phyloP scores from a whole-genome alignment of 1,140 invertebrate genomes.

The Hylaeus anthracinus region DNA sequence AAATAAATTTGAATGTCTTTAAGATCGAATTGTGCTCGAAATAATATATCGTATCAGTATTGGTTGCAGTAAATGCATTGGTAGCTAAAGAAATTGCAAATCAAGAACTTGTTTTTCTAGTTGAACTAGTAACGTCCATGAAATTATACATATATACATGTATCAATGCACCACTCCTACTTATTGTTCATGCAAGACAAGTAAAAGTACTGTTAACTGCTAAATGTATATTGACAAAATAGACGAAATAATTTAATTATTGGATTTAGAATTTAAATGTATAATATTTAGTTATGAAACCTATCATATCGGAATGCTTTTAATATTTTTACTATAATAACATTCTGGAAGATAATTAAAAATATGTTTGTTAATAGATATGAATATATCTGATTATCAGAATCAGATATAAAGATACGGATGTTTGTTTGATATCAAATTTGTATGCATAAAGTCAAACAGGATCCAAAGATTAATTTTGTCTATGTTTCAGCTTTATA shows the following conservation, averaged over 20 bases:
- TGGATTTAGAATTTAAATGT: background rate
- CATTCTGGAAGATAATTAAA: background rate
- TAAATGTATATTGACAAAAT: conserved; percentile 3
- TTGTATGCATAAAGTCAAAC: background rate
- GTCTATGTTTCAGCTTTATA: background rate
- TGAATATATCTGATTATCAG: background rate
- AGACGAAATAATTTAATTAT: background rate
- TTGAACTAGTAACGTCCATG: conserved; percentile 64
- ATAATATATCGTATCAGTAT: conserved; percentile 2
- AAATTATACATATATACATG: conserved; percentile 60
- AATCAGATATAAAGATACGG: conserved; percentile 12
- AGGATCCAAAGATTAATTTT: background rate
- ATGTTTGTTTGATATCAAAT: conserved; percentile 9
- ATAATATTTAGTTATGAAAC: background rate
- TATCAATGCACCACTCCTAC: conserved; percentile 59
- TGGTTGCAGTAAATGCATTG: conserved; percentile 7
- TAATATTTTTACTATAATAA: background rate
- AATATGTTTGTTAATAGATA: background rate
- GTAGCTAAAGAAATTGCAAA: conserved; percentile 56
- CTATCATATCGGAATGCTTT: no score
- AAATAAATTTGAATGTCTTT: background rate
- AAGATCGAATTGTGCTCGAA: conserved; percentile 14
- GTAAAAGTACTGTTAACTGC: conserved; percentile 46
- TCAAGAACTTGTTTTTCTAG: conserved; percentile 67
- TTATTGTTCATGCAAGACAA: conserved; percentile 48